phyloP scores from a whole-genome alignment of 2,888 invertebrate species.

The Hyposoter dolosus region DNA sequence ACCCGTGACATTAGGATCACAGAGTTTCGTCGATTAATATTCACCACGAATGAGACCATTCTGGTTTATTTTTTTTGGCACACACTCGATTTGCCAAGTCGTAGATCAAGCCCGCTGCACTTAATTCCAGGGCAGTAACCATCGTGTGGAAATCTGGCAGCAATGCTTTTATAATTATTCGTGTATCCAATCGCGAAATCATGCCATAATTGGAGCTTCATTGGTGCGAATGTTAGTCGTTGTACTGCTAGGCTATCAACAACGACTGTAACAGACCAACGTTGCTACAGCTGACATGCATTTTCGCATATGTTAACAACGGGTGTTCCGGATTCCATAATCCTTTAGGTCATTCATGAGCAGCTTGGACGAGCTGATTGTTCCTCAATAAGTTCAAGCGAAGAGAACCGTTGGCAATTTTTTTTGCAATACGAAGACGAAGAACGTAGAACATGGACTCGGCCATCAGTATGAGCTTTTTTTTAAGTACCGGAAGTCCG shows the following conservation, averaged over 20 bases:
- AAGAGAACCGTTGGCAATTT: background rate
- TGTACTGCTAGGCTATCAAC: constrained; percentile 47
- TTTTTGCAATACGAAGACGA: constrained; percentile 4
- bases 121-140: background rate
- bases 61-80: background rate
- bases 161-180: constrained; percentile 38
- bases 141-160: background rate
- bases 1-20: background rate
- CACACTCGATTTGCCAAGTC: background rate
- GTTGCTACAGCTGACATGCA: constrained; percentile 28
- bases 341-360: constrained; percentile 11
- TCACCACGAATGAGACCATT: background rate
- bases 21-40: background rate
- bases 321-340: background rate
- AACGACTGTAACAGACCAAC: constrained; percentile 45
- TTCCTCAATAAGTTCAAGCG: background rate
- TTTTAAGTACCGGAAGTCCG: background rate
- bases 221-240: background rate
- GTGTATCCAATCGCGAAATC: constrained; percentile 24
- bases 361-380: background rate
- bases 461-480: background rate
- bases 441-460: background rate
- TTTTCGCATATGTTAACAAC: constrained; percentile 36
- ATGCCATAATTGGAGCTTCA: constrained; percentile 50
- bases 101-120: background rate